phyloP scores from a whole-genome alignment of 2,888 invertebrate genomes.

The Therioaphis trifolii region DNA sequence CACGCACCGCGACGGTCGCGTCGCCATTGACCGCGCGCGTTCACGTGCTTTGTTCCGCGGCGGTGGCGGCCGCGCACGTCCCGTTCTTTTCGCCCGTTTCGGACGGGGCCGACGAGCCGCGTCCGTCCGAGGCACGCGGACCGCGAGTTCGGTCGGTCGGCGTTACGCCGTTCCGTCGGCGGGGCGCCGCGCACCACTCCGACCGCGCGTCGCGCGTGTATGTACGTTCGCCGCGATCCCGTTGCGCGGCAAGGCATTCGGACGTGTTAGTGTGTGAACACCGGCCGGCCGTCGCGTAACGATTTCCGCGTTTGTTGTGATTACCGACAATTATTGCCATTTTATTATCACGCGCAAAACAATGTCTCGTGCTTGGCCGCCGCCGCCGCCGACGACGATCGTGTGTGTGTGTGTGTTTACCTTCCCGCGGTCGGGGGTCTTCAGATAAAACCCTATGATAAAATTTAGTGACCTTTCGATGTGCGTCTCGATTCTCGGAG shows the following conservation, averaged over 20 bases:
- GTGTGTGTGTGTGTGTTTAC: neutral
- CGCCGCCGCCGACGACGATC: neutral
- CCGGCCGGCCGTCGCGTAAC: neutral
- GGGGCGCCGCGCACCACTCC: neutral
- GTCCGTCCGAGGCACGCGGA: too few relatives aligned
- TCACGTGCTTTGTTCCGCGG: conserved; percentile 50
- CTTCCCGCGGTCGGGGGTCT: too few relatives aligned
- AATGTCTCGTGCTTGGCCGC: neutral
- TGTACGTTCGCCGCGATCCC: too few relatives aligned
- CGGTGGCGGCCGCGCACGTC: too few relatives aligned
- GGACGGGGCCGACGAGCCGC: too few relatives aligned
- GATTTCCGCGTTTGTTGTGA: neutral
- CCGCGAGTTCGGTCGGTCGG: too few relatives aligned
- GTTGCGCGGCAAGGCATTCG: neutral
- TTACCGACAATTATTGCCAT: neutral
- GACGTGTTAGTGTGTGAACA: too few relatives aligned
- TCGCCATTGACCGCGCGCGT: conserved; percentile 44
- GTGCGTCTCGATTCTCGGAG: too few relatives aligned
- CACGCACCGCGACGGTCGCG: conserved; percentile 38
- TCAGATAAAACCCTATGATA: too few relatives aligned
- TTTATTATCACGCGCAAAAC: neutral
- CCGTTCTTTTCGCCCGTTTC: too few relatives aligned
- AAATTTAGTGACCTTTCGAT: too few relatives aligned
- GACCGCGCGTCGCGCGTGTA: neutral
- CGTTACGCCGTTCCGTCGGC: too few relatives aligned